phyloP scores from a whole-genome alignment of 2,113 vertebrate genomes.

The Albula glossodonta region DNA sequence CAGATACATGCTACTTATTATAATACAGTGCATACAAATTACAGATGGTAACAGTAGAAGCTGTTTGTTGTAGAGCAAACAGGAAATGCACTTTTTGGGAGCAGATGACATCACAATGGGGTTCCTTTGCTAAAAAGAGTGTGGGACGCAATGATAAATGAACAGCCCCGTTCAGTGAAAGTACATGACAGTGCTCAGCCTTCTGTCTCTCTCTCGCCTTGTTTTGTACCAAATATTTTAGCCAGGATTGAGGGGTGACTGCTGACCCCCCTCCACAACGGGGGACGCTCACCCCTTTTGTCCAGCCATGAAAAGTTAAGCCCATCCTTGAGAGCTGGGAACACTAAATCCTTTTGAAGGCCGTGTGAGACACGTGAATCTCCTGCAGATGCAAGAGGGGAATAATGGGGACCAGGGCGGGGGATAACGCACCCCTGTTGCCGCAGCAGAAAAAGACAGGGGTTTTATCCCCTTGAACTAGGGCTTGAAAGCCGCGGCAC shows the following conservation, averaged over 20 bases:
- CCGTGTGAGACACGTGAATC: constrained; percentile 34
- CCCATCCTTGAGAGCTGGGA: constrained; percentile 29
- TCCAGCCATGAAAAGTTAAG: constrained; percentile 34
- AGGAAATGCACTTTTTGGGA: neutral
- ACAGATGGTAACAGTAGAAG: neutral
- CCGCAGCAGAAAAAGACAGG: constrained; percentile 43
- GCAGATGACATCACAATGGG: neutral
- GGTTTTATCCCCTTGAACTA: constrained; percentile 41
- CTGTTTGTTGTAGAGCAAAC: neutral
- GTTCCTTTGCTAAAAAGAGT: neutral
- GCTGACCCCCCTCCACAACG: constrained; percentile 15
- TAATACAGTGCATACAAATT: neutral
- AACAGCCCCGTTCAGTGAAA: neutral
- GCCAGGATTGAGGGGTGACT: neutral
- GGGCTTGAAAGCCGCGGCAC: constrained; percentile 23
- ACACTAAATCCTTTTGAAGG: constrained; percentile 39
- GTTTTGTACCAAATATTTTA: constrained; percentile 20
- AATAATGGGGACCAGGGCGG: constrained; percentile 27
- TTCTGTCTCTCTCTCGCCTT: neutral
- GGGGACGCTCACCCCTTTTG: constrained; percentile 31
- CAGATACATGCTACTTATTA: neutral
- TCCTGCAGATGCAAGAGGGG: constrained; percentile 25
- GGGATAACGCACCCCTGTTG: constrained; percentile 41
- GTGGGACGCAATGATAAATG: neutral
- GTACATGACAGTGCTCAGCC: constrained; percentile 19